Evolutionary conservation across 2,888 invertebrate species (phyloP).

Genomic region (Hoplodrina blanda): DNA sequence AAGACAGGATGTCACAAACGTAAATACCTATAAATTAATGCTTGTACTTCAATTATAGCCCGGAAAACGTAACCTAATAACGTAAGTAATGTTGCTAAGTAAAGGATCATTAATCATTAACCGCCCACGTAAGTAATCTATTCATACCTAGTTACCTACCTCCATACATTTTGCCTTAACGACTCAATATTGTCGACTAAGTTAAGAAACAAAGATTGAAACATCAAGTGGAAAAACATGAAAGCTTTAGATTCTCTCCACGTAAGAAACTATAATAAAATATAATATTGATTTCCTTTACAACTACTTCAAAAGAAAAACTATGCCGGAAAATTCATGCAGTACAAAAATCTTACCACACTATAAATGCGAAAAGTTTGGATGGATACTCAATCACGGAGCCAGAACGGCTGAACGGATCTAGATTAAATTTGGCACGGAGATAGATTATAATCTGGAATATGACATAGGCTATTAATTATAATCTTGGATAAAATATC

Average conservation of each 20-base stretch:
- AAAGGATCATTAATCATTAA: conserved; percentile 26
- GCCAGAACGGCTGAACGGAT: too few relatives aligned
- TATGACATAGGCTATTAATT: too few relatives aligned
- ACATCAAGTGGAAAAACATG: conserved; percentile 16
- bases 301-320: conserved; percentile 24
- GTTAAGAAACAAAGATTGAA: conserved; percentile 5
- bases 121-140: not conserved
- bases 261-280: not conserved
- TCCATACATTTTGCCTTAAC: conserved; percentile 14
- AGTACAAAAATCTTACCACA: conserved; percentile 6
- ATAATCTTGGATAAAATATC: too few relatives aligned
- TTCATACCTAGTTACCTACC: too few relatives aligned
- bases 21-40: conserved; percentile 3
- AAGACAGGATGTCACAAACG: too few relatives aligned
- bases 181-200: conserved; percentile 8
- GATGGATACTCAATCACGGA: too few relatives aligned
- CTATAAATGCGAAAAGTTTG: too few relatives aligned
- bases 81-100: conserved; percentile 3
- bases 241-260: not conserved
- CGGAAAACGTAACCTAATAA: conserved; percentile 5
- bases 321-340: conserved; percentile 15
- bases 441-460: too few relatives aligned
- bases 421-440: too few relatives aligned
- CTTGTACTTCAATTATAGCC: not conserved
- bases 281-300: conserved; percentile 3